Evolutionary conservation across 2,888 invertebrate genomes (phyloP), one percentile per base, ranked within the genome.

Genomic region (Campaea margaritaria): DNA sequence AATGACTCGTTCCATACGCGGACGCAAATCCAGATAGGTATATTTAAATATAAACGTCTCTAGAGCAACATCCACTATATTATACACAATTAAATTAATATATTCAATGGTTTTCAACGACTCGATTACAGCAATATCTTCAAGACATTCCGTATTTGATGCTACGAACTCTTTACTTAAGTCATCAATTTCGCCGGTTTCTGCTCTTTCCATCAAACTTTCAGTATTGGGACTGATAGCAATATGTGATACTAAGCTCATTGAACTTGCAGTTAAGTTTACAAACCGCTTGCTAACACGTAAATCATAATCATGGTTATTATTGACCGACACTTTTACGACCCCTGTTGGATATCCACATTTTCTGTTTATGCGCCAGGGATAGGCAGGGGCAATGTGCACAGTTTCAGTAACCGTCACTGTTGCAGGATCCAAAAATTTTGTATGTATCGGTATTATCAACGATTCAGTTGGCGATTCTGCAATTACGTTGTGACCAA

Each of bases 311-410:
- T 57, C 58, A 57, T 66, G 71, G n/a, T 78, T 60, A 67, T 81
- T 81, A 15, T 73, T 64, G 34, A 77, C 69, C 36, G 68, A 57
- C 58, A 89, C 67, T 39, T 72, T 73, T 14, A 88, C 43, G 27
- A 55, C 46, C 42, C 77, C 79, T 56, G 66, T 74, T 38, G 88
- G 85, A 74, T 79, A 82, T 10, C 74, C 74, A 50, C 45, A 58
- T 21, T 75, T 71, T 15, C 58, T 62, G 64, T 77, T 80, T 31
- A 90, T 64, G 41, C 86, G 85, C 91, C 90, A 91, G 13, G 74
- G 58, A 69, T 87, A 89, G 41, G 75, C 70, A 3, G 91, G 75
- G 12, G 82, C 76, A 56, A 89, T 80, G 42, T 49, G 64, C 38
- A 90, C 74, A 28, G 67, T 68, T 62, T 85, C 75, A 2, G 84